Evolutionary conservation across 2,888 invertebrate species (phyloP).

Genomic region (Xestia sexstrigata): DNA sequence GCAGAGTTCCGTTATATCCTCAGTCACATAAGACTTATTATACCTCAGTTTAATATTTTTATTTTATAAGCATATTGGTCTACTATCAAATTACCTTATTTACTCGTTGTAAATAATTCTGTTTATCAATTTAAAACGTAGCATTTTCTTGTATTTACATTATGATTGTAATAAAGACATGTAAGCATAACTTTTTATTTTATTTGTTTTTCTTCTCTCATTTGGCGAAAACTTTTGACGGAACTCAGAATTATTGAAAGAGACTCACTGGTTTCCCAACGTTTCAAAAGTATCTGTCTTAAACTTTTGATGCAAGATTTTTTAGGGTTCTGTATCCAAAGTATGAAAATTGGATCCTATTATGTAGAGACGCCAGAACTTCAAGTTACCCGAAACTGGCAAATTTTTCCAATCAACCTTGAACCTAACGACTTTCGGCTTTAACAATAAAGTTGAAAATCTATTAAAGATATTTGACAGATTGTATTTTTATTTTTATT

Average conservation of each 20-base stretch:
- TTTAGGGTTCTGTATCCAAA: too few relatives aligned
- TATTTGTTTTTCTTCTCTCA: background rate
- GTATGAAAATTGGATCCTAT: background rate
- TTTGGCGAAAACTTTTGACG: background rate
- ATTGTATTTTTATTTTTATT: too few relatives aligned
- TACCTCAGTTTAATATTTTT: constrained; percentile 44
- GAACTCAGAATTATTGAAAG: background rate
- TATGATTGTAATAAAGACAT: constrained; percentile 63
- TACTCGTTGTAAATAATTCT: constrained; percentile 65
- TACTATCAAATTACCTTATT: constrained; percentile 55
- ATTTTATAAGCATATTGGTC: constrained; percentile 36
- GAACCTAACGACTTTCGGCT: too few relatives aligned
- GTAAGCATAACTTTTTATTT: constrained; percentile 40
- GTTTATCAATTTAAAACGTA: constrained; percentile 60
- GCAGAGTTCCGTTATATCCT: background rate
- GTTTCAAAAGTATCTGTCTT: background rate
- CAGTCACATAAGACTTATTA: constrained; percentile 21
- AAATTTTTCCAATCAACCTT: too few relatives aligned
- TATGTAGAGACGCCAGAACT: background rate
- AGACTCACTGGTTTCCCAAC: background rate
- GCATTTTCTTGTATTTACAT: constrained; percentile 56
- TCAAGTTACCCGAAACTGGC: too few relatives aligned
- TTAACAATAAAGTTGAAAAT: too few relatives aligned
- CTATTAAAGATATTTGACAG: too few relatives aligned
- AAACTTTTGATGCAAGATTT: background rate